Conservation (phyloP, 2,797 vertebrate species). For the Alca torda region DNA sequence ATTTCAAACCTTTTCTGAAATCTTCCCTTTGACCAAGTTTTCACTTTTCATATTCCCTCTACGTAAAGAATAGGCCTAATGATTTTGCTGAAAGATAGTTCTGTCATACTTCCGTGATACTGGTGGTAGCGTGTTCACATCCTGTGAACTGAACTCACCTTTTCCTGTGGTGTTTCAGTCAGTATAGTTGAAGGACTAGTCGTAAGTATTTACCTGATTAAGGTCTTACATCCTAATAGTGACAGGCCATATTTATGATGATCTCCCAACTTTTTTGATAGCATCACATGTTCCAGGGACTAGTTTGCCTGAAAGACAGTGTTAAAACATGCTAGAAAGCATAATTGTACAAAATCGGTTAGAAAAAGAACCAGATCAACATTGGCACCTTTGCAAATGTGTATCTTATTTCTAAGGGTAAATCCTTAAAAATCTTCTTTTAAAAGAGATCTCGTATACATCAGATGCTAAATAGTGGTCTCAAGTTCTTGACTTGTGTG, state of each 20-base stretch:
- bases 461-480: background rate
- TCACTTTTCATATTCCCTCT: background rate
- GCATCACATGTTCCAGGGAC: background rate
- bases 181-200: background rate
- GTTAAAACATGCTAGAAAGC: background rate
- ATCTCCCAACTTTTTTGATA: background rate
- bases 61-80: background rate
- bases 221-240: background rate
- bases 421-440: fast-evolving
- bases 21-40: background rate
- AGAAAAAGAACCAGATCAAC: background rate
- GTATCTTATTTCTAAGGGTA: background rate
- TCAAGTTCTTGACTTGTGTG: background rate
- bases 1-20: background rate
- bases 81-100: background rate
- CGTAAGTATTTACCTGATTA: fast-evolving
- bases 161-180: background rate
- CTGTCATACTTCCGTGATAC: background rate
- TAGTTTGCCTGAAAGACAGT: background rate
- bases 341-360: background rate
- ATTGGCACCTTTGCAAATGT: background rate
- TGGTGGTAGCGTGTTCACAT: background rate
- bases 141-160: background rate
- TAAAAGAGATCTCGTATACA: background rate
- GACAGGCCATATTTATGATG: background rate